A percentile compares a stretch with the other conserved stretches of the same genome.
phyloP scores from a whole-genome alignment of 2,888 invertebrate species.

The Apotomis turbidana region DNA sequence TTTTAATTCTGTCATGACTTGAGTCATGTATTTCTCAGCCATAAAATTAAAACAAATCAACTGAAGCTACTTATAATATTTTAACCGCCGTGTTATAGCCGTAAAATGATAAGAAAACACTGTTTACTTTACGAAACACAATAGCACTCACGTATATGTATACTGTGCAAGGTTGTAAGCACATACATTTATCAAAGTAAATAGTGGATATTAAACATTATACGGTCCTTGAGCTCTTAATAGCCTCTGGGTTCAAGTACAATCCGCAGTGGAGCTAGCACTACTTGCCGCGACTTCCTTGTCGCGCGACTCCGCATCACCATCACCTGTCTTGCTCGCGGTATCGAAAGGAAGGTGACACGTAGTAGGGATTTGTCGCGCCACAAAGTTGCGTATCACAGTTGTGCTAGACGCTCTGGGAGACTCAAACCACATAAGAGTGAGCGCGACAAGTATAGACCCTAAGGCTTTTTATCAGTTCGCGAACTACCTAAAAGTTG shows the following conservation, averaged over 20 bases:
- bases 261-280: too few species aligned
- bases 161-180: slow-evolving; percentile 53
- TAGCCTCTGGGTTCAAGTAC: neutral
- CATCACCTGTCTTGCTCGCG: too few species aligned
- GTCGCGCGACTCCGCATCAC: too few species aligned
- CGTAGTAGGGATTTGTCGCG: too few species aligned
- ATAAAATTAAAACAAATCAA: slow-evolving; percentile 19
- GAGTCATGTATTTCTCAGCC: slow-evolving; percentile 2
- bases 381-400: too few species aligned
- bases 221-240: neutral
- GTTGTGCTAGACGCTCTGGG: too few species aligned
- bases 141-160: slow-evolving; percentile 26
- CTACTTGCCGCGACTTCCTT: too few species aligned
- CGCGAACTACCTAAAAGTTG: too few species aligned
- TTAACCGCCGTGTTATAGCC: slow-evolving; percentile 6
- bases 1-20: slow-evolving; percentile 1
- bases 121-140: slow-evolving; percentile 27
- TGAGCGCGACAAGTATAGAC: too few species aligned
- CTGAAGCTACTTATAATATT: slow-evolving; percentile 9
- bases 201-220: slow-evolving; percentile 17
- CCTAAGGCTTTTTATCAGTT: too few species aligned
- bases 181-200: slow-evolving; percentile 19
- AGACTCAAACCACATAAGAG: too few species aligned
- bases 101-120: slow-evolving; percentile 32
- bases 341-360: too few species aligned